Percentiles rank a stretch among this genome's conserved stretches.
Conservation (phyloP, 2,797 vertebrate genomes). For the Vireo griseus region DNA sequence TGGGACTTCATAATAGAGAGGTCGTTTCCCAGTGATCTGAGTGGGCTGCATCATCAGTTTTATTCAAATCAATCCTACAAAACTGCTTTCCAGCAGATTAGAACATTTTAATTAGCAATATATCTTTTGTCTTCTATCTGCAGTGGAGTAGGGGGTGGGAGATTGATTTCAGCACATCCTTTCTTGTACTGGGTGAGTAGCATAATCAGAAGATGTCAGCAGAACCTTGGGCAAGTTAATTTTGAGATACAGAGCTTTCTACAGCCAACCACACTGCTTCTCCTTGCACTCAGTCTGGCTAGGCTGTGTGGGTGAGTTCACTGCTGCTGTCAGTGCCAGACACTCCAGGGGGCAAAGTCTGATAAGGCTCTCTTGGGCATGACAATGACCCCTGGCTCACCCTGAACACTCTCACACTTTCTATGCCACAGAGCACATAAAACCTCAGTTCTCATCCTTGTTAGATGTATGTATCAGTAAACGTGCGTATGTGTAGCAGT, state of each 20-base stretch:
- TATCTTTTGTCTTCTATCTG: slow-evolving; percentile 43
- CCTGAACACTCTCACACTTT: neutral
- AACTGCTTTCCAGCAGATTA: slow-evolving; percentile 46
- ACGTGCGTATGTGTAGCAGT: neutral
- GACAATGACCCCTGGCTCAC: neutral
- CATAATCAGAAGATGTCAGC: slow-evolving; percentile 53
- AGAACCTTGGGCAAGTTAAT: slow-evolving; percentile 38
- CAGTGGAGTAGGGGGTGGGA: neutral
- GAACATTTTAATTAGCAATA: slow-evolving; percentile 56
- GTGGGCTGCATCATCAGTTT: slow-evolving; percentile 46
- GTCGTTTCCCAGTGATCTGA: slow-evolving; percentile 40
- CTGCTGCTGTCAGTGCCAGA: fast-evolving
- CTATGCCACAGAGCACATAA: neutral
- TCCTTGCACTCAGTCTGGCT: fast-evolving
- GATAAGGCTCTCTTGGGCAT: neutral
- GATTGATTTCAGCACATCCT: neutral
- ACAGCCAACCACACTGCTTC: fast-evolving
- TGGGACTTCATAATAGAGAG: slow-evolving; percentile 48
- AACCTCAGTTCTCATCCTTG: neutral
- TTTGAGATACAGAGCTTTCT: neutral
- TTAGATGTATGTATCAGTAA: neutral
- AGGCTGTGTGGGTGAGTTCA: neutral
- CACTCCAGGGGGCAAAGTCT: fast-evolving
- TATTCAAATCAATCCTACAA: slow-evolving; percentile 38
- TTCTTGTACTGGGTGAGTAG: neutral